Base-by-base conservation (phyloP, 2,113 vertebrate species). In the Myiopsitta monachus region DNA sequence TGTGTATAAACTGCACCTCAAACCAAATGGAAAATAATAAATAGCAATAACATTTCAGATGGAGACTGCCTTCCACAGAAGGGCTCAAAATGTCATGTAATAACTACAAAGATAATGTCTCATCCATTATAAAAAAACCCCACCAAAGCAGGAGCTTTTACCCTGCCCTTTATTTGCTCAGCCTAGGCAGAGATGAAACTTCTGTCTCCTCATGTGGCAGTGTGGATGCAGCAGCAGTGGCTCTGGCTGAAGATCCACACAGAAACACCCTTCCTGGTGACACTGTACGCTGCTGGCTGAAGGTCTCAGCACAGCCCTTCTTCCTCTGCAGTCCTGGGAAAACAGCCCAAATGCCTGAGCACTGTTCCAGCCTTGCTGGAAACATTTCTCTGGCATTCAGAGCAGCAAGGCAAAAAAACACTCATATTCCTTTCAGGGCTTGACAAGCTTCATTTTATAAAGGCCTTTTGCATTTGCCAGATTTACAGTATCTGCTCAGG, bases 241-340 rank as follows among this genome's bases (percentile, higher is more conserved):
- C 12, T 62, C 28, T 55, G 72, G 41, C 33, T 57, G 14, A 41
- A 55, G 41, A 23, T 8, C 14, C 3, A 1, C 30, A 41, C 19
- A 13, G 11, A 44, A 1, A 0, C 31, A 39, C 9, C 10, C 52
- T n/a, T 43, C 14, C 23, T 0, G 2, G 31, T 19, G 66, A 43
- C 72, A 55, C 33, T 2, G 1, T 8, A 16, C 36, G 15, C 21
- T 80, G 39, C 36, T 46, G 76, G 14, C 24, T 1, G 3, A 31
- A 33, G 38, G 28, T 72, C 6, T 3, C 52, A 43, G 43, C 5
- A 3, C 0, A 2, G 28, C 14, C 12, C 7, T 11, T 74, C 39
- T 64, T 73, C 14, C 6, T 30, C 72, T 61, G 23, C 52, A 36
- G 0, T 18, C 26, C 38, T 16, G 36, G 54, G 24, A 33, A 36